Base-by-base conservation (phyloP, 2,113 vertebrate genomes). In the Numenius arquata region DNA sequence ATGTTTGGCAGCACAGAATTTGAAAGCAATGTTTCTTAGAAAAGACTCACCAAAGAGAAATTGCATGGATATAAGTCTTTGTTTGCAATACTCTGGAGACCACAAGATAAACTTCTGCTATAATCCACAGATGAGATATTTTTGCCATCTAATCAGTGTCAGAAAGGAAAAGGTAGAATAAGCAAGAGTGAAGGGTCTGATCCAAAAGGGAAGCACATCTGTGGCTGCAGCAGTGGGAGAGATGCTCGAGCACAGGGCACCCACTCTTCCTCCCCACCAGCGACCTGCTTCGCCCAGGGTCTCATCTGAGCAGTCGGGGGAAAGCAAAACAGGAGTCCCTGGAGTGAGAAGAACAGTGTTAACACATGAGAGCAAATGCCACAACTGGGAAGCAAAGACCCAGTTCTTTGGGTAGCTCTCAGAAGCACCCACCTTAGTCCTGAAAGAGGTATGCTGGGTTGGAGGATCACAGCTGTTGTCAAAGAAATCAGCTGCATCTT, bases 81-180 rank as follows among this genome's bases (percentile, higher is more conserved):
- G n/a, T 70, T 58, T 86, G 22, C 27, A 85, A 26, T 43, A 63
- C 30, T 22, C 23, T 48, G 34, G 11, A 66, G 41, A 91, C 27
- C 29, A 78, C 8, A 59, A 36, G 38, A 72, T 41, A 88, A 93
- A 43, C 6, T 66, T 79, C n/a, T 71, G 50, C 8, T 75, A 6
- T 53, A 45, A 79, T 16, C 40, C 55, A 61, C 8, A 85, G 22
- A 36, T 7, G 26, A 76, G 52, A 11, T 79, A 82, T 61, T 91
- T 95, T 93, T 91, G 71, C 74, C 70, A 66, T 36, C 16, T 84
- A 92, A 81, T 89, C 74, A 83, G 30, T 72, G 22, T 70, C 65
- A 95, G 81, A 90, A 96, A 97, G 55, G 43, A 96, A 96, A 89
- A 96, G 25, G 38, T 13, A 55, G 32, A 55, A 48, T 81, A 95